Base-by-base conservation (phyloP, 1,140 invertebrate species). In the Ptiloglossa arizonensis region DNA sequence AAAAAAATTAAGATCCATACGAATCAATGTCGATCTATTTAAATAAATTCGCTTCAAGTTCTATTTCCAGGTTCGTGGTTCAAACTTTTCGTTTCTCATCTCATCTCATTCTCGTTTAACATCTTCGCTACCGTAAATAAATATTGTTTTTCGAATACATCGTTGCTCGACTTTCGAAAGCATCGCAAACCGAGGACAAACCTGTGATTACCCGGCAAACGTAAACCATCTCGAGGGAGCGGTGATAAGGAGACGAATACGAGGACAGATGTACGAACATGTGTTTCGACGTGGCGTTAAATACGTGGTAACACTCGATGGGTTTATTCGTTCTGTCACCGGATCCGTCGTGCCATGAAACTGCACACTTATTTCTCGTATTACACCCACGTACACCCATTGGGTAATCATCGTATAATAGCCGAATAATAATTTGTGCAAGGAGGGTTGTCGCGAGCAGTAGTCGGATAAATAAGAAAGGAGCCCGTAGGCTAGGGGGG, bases 361-460 rank as follows among this genome's bases (percentile, higher is more conserved):
- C 81, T 91, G 82, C 82, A 88, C 86, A 82, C 86, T 90, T 90
- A 87, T 90, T 90, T 89, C 90, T 91, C 90, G 82, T 87, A 87
- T 91, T 91, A 91, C 90, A 90, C 87, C 88, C 88, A 89, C 88
- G 87, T 88, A 88, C 79, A n/a, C n/a, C n/a, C 88, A 86, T 86
- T 84, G 86, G 88, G 84, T 91, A 91, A 91, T 91, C 89, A 89
- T 89, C 87, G 89, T 89, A 90, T 90, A 91, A 91, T 91, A 86
- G 90, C 84, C 82, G 86, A 90, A 87, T 89, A 91, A 91, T 90
- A 88, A 91, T 89, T 89, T 84, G 56, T n/a, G 13, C 56, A 29
- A 71, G 54, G 24, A 75, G 71, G 69, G 71, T 62, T 29, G 32
- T 54, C 50, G 46, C 56, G 50, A 27, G 22, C 24, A 32, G 59